Evolutionary conservation across 2,888 invertebrate species (phyloP), one percentile per base, ranked within the genome.

Genomic region (Habroteleia sp.): DNA sequence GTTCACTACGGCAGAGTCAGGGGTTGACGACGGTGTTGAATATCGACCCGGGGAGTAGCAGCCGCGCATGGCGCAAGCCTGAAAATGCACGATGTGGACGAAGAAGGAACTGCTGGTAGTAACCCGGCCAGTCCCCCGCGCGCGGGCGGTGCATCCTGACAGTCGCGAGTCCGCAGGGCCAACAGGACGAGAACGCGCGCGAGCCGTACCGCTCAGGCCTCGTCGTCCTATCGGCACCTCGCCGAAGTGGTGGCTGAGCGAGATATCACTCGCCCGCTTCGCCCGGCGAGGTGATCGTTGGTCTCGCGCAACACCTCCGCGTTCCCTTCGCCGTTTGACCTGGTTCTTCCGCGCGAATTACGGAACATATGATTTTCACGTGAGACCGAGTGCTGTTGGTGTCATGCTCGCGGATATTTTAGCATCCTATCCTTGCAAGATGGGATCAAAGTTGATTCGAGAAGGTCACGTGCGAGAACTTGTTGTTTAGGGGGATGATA

Each of bases 1-100:
- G 76, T 76, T 72, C 63, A 50, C 74, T 73, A 78, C 79, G 74
- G 48, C 20, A 39, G 78, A 56, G 58, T 76, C 77, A 79, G 79
- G 81, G 80, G 68, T 76, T 77, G 76, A 79, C 78, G 83, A 81
- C 83, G 83, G 82, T 82, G 41, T 44, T 20, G 82, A 81, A 82
- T 87, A 87, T 87, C 87, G 87, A 86, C 86, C 88, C 87, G 82
- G 81, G 87, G 86, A 85, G 86, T 42, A 86, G 82, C 84, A 83
- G 79, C 80, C 80, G 82, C 83, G 84, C 71, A 85, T 80, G 79
- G 85, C 86, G 85, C 85, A 87, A 78, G 88, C 84, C 85, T 86
- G 87, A 80, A 86, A 20, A 86, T 84, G 83, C 81, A 79, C 82
- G 76, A 37, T 75, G 69, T 54, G 74, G 74, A 62, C 48, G 76